Conservation (phyloP, 2,797 vertebrate species). For the Steatocranus sp. region DNA sequence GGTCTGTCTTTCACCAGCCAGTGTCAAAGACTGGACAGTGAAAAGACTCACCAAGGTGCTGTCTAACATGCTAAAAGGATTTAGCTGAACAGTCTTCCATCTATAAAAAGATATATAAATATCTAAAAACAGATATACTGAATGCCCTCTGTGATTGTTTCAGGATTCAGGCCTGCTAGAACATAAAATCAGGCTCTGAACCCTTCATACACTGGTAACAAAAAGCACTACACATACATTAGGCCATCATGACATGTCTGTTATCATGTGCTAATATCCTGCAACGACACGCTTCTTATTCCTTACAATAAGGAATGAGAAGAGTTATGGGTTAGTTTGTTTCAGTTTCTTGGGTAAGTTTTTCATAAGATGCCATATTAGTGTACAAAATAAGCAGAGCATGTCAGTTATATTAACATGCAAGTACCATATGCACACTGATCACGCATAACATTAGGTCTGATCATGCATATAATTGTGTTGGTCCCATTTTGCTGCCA, state of each 20-base stretch:
- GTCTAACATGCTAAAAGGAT: not conserved
- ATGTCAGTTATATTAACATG: not conserved
- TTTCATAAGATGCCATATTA: not conserved
- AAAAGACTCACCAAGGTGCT: not conserved
- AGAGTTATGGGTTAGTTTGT: not conserved
- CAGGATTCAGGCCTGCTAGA: not conserved
- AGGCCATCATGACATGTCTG: not conserved
- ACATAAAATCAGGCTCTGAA: not conserved
- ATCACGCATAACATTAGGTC: not conserved
- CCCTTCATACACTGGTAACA: not conserved
- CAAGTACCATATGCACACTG: not conserved
- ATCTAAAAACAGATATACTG: not conserved
- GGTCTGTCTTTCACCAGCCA: not conserved
- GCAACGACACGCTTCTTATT: not conserved
- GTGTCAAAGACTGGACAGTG: not conserved
- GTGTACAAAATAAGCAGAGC: not conserved
- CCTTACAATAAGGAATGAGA: not conserved
- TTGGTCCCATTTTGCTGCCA: not conserved
- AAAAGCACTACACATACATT: not conserved
- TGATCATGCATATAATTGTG: not conserved
- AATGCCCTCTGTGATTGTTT: not conserved
- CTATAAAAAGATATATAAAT: not conserved
- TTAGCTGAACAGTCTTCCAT: not conserved
- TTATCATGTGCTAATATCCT: not conserved
- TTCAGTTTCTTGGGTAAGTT: not conserved